Evolutionary conservation across 2,113 vertebrate genomes (phyloP).

Genomic region (Poecilia latipinna): DNA sequence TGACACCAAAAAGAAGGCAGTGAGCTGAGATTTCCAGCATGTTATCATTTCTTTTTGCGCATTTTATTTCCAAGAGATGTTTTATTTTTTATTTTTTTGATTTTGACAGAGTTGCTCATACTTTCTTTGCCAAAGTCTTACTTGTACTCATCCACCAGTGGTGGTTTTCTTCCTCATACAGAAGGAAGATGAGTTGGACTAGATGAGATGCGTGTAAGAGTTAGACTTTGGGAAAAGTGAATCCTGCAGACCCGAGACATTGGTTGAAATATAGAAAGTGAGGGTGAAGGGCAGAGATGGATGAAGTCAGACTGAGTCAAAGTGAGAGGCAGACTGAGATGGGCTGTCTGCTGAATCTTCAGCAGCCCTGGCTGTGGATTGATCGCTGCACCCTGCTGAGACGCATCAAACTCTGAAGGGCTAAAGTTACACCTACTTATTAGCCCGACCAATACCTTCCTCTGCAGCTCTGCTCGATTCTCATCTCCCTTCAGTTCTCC

Average conservation of each 20-base stretch:
- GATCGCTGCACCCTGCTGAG: conserved; percentile 56
- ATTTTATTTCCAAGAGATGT: conserved; percentile 59
- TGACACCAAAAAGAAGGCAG: conserved; percentile 42
- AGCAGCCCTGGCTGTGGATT: conserved; percentile 43
- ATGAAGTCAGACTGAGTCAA: conserved; percentile 24
- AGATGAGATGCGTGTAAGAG: background rate
- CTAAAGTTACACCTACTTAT: conserved; percentile 29
- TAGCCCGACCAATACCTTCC: no score
- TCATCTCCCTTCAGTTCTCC: no score
- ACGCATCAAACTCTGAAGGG: conserved; percentile 26
- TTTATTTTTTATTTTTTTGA: conserved; percentile 10
- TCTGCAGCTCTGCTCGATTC: no score
- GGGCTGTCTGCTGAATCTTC: conserved; percentile 39
- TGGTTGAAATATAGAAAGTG: conserved; percentile 5
- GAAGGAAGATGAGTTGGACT: background rate
- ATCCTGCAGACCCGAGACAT: conserved; percentile 11
- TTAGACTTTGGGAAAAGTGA: conserved; percentile 20
- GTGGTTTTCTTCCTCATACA: background rate
- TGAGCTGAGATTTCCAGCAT: conserved; percentile 41
- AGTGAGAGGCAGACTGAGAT: conserved; percentile 51
- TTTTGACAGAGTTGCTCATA: no score
- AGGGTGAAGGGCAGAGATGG: conserved; percentile 2
- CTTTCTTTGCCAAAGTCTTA: conserved; percentile 11
- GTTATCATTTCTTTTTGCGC: conserved; percentile 7
- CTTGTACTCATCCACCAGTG: conserved; percentile 21